phyloP scores from a whole-genome alignment of 2,888 invertebrate genomes.

The Cheilosia grossa region DNA sequence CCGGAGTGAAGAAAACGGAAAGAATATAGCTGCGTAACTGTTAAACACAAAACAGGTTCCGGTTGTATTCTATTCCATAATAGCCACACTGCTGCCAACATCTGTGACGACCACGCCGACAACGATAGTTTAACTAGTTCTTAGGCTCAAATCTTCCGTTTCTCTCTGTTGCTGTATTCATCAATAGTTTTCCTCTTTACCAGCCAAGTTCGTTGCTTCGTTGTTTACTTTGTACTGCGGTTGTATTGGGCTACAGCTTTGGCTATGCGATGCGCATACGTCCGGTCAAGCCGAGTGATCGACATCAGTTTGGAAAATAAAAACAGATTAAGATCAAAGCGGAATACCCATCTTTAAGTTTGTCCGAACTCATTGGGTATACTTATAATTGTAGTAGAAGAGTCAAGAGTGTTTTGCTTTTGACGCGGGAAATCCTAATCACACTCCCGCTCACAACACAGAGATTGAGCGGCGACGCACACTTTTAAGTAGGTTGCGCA shows the following conservation, averaged over 20 bases:
- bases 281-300: slow-evolving; percentile 7
- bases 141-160: slow-evolving; percentile 55
- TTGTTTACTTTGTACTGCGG: slow-evolving; percentile 25
- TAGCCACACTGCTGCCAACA: slow-evolving; percentile 14
- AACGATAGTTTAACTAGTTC: slow-evolving; percentile 31
- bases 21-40: slow-evolving; percentile 59
- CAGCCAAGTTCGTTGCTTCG: slow-evolving; percentile 15
- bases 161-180: slow-evolving; percentile 47
- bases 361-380: no score
- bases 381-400: background rate
- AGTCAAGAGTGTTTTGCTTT: background rate
- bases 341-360: no score
- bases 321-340: slow-evolving; percentile 19
- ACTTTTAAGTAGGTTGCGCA: slow-evolving; percentile 34
- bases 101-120: slow-evolving; percentile 10
- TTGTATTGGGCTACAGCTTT: slow-evolving; percentile 26
- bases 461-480: background rate
- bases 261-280: slow-evolving; percentile 18
- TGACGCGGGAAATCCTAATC: background rate
- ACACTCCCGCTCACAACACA: background rate
- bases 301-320: slow-evolving; percentile 27
- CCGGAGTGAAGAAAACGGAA: slow-evolving; percentile 21
- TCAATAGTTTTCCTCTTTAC: slow-evolving; percentile 26
- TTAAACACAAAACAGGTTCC: slow-evolving; percentile 70
- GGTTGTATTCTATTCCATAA: slow-evolving; percentile 58